Evolutionary conservation across 2,113 vertebrate species (phyloP), one percentile per base, ranked within the genome.

Genomic region (Microcebus ravelobensis): DNA sequence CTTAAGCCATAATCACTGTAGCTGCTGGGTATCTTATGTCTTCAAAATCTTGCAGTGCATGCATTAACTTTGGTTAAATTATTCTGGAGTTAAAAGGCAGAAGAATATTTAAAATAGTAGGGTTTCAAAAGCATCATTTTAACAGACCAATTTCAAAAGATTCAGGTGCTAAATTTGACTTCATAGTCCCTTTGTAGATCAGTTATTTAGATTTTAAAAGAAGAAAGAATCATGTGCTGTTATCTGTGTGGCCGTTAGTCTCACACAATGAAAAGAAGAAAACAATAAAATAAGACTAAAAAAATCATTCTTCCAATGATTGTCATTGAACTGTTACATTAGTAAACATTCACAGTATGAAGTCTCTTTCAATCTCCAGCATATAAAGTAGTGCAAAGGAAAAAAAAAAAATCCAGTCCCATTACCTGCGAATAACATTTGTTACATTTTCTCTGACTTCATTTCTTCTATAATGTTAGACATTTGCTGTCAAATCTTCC

Each of bases 331-430:
- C 97, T 97, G 98, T 97, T 98, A 98, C 98, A 98, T 98, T 98
- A 98, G 98, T 98, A 98, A 99, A 98, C 98, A 99, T 99, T 99
- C 99, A 99, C 98, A 99, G 99, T 99, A 98, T 98, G 98, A 99
- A 98, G 98, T 99, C 98, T 99, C 98, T 98, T 98, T 98, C 98
- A 88, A 97, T 98, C 98, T 98, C 98, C 98, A 99, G 98, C 98
- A 98, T 98, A 98, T 97, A 98, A 98, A 99, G 96, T 98, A 99
- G 99, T 99, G 99, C 99, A 99, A 99, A 99, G 97, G 97, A 99
- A 98, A 98, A 83, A 67, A 99, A 99, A 98, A 98, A 99, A 98
- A 97, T 98, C 98, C 98, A 98, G 98, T 98, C 97, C 97, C 96
- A 98, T 98, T 98, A 98, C 96, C 95, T 98, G 97, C 97, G 97